Conservation (phyloP, 2,888 invertebrate species). For the Lasius fuliginosus region DNA sequence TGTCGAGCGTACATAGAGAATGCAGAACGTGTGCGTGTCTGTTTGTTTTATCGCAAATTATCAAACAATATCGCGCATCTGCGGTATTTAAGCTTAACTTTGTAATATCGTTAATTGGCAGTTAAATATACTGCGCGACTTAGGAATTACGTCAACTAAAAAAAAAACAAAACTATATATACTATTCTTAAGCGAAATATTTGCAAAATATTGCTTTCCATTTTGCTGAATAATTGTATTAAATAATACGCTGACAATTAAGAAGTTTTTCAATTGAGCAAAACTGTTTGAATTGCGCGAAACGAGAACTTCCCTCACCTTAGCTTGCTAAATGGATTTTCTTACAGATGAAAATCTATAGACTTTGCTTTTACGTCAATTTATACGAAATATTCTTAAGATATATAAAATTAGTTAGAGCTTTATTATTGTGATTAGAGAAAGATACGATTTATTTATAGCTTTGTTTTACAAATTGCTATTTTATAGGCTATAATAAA, state of each 20-base stretch:
- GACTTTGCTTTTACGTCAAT: background rate
- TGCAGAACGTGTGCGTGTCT: background rate
- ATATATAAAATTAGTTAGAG: background rate
- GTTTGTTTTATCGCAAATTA: constrained; percentile 35
- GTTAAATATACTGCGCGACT: background rate
- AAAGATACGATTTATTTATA: background rate
- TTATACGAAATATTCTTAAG: background rate
- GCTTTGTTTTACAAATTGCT: background rate
- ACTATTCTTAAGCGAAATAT: background rate
- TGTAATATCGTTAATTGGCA: background rate
- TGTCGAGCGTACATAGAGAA: background rate
- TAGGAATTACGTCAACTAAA: background rate
- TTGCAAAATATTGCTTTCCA: background rate
- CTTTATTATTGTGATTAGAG: background rate
- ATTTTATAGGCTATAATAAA: background rate
- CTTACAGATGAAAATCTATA: background rate
- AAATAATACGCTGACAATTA: constrained; percentile 11
- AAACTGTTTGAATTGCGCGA: constrained; percentile 8
- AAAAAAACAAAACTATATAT: background rate
- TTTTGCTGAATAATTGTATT: background rate
- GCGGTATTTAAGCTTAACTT: background rate
- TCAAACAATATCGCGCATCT: background rate
- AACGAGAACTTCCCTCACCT: background rate
- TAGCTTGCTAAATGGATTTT: constrained; percentile 5
- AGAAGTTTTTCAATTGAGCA: background rate